Percentiles rank a stretch among this genome's conserved stretches.
These are phyloP conservation scores for Pogonocherus hispidulus DNA, from an alignment of 2,888 invertebrate species.

Conservation along the genomic window DNA sequence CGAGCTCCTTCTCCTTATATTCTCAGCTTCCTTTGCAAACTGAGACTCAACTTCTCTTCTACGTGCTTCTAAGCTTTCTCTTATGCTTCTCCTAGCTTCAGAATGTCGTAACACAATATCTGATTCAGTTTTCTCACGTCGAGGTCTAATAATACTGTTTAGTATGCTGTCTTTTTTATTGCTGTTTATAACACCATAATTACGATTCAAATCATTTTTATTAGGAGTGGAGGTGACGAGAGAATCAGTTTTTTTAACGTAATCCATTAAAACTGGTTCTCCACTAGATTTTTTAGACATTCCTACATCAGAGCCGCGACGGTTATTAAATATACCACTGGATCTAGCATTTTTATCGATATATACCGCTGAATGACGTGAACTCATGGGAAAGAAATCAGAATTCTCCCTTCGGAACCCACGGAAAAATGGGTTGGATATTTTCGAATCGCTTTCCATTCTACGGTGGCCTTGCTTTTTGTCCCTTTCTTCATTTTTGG, in stretches of 20 bases:
- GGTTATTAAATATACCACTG: constrained; percentile 80
- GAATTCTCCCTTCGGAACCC: constrained; percentile 88
- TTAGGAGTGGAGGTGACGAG: constrained; percentile 58
- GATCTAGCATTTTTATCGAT: constrained; percentile 72
- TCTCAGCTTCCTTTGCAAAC: constrained; percentile 67
- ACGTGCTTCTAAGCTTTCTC: constrained; percentile 69
- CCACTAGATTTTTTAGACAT: constrained; percentile 72
- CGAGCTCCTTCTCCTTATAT: constrained; percentile 68
- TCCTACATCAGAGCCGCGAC: constrained; percentile 72
- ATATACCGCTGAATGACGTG: constrained; percentile 82
- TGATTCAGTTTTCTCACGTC: constrained; percentile 91
- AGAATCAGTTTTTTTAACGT: constrained; percentile 73
- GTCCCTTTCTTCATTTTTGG: constrained; percentile 61
- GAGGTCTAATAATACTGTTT: constrained; percentile 73
- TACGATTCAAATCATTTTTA: constrained; percentile 64
- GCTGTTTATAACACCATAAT: constrained; percentile 57
- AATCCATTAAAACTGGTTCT: constrained; percentile 81
- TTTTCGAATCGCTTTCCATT: constrained; percentile 81
- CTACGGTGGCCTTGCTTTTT: constrained; percentile 73
- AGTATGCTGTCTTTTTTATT: constrained; percentile 50
- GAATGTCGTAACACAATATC: constrained; percentile 83
- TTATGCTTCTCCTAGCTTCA: constrained; percentile 70
- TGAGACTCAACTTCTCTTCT: constrained; percentile 68
- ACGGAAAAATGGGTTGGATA: constrained; percentile 79
- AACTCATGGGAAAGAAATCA: constrained; percentile 83